phyloP scores from a whole-genome alignment of 2,888 invertebrate genomes.

The Lithodes maja region DNA sequence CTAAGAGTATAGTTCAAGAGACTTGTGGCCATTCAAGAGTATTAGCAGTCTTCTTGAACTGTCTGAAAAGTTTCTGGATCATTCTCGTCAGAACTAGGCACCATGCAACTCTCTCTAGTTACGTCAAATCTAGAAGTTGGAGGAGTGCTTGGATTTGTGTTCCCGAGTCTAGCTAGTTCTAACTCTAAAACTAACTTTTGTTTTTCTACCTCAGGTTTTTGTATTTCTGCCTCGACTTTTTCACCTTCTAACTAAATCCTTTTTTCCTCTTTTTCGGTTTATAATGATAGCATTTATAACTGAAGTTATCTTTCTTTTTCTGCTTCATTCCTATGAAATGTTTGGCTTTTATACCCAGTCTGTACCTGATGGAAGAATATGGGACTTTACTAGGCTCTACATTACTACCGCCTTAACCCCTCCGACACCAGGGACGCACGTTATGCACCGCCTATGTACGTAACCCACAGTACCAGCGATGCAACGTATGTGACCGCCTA shows the following conservation, averaged over 20 bases:
- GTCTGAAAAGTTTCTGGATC: not conserved
- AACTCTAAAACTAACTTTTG: not conserved
- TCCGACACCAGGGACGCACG: too few relatives aligned
- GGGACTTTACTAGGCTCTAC: not conserved
- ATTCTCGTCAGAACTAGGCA: not conserved
- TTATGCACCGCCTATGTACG: too few relatives aligned
- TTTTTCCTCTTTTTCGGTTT: too few relatives aligned
- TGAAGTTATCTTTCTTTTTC: not conserved
- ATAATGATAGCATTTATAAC: not conserved
- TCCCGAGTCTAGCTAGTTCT: not conserved
- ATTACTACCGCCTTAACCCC: not conserved
- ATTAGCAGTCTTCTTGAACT: slow-evolving; percentile 6
- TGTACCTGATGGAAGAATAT: not conserved
- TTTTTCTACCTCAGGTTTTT: not conserved
- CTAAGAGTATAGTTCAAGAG: not conserved
- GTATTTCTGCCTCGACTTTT: not conserved
- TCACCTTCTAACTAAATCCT: too few relatives aligned
- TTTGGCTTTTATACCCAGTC: not conserved
- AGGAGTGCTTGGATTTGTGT: not conserved
- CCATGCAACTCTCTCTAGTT: not conserved
- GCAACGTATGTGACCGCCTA: too few relatives aligned
- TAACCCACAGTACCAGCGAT: too few relatives aligned
- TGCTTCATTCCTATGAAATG: not conserved
- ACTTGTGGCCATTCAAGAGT: not conserved
- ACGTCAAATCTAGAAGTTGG: not conserved